These are phyloP conservation scores for Axis porcinus DNA, from an alignment of 2,113 vertebrate species.

Conservation along the genomic window DNA sequence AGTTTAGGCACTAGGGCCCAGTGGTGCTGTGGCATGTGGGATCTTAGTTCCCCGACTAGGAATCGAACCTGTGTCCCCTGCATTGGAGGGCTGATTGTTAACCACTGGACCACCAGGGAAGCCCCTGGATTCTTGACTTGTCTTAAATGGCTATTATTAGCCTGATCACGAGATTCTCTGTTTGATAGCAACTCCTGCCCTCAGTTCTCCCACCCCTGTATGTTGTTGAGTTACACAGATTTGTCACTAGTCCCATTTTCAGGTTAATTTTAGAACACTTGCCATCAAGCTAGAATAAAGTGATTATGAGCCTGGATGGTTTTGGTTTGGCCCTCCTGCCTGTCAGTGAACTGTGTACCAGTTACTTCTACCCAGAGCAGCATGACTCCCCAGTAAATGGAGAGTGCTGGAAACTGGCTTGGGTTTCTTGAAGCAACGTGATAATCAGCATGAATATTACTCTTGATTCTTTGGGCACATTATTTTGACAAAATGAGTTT, in stretches of 20 bases:
- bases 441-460: background rate
- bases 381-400: background rate
- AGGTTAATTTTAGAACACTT: background rate
- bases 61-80: background rate
- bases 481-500: background rate
- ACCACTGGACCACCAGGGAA: background rate
- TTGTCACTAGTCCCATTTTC: background rate
- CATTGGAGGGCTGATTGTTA: background rate
- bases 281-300: background rate
- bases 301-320: background rate
- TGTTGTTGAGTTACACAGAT: background rate
- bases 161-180: background rate
- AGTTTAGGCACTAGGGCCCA: background rate
- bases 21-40: background rate
- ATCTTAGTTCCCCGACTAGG: background rate
- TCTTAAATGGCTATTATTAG: background rate
- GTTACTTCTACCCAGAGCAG: background rate
- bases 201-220: background rate
- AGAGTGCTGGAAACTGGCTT: background rate
- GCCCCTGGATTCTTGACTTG: background rate
- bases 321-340: background rate
- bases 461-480: background rate
- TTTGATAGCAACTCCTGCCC: background rate
- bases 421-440: background rate
- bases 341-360: background rate